A percentile compares a stretch with the other conserved stretches of the same genome.
These are phyloP conservation scores for Drosophila setifemur DNA, from an alignment of 1,140 invertebrate genomes.

Conservation along the genomic window DNA sequence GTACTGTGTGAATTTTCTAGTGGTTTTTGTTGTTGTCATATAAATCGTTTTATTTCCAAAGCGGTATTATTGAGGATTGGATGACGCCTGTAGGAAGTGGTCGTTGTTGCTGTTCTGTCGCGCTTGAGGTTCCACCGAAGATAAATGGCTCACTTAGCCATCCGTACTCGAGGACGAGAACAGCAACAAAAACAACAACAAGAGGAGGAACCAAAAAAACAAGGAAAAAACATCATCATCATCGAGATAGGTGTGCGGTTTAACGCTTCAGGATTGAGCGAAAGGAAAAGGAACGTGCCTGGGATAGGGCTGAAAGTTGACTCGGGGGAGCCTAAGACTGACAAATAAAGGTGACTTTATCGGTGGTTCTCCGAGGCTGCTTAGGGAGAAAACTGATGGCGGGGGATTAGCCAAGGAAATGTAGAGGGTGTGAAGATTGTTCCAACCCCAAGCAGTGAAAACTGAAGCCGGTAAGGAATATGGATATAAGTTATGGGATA, in stretches of 20 bases:
- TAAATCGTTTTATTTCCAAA: conserved; percentile 79
- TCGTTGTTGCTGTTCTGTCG: conserved; percentile 57
- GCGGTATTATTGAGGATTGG: conserved; percentile 75
- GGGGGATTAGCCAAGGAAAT: conserved; percentile 35
- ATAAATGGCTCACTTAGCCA: conserved; percentile 82
- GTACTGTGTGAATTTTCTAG: neutral
- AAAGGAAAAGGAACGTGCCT: conserved; percentile 54
- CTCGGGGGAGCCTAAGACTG: conserved; percentile 62
- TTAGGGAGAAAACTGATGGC: conserved; percentile 42
- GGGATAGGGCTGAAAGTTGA: conserved; percentile 38
- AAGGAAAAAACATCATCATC: conserved; percentile 26
- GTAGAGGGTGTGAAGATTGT: neutral
- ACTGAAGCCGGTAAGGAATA: neutral
- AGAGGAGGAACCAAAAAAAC: neutral
- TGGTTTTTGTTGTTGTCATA: conserved; percentile 56
- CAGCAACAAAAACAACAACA: conserved; percentile 16
- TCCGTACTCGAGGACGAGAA: conserved; percentile 26
- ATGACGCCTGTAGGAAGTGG: conserved; percentile 76
- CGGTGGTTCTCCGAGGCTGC: conserved; percentile 13
- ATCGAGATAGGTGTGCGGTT: conserved; percentile 74
- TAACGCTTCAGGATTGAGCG: conserved; percentile 60
- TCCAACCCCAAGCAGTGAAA: neutral
- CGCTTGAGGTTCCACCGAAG: conserved; percentile 77
- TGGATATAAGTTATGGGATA: neutral
- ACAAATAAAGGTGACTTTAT: conserved; percentile 80